Percentiles rank a stretch among this genome's conserved stretches.
Evolutionary conservation across 2,113 vertebrate species (phyloP).

Genomic region (Chitala chitala): DNA sequence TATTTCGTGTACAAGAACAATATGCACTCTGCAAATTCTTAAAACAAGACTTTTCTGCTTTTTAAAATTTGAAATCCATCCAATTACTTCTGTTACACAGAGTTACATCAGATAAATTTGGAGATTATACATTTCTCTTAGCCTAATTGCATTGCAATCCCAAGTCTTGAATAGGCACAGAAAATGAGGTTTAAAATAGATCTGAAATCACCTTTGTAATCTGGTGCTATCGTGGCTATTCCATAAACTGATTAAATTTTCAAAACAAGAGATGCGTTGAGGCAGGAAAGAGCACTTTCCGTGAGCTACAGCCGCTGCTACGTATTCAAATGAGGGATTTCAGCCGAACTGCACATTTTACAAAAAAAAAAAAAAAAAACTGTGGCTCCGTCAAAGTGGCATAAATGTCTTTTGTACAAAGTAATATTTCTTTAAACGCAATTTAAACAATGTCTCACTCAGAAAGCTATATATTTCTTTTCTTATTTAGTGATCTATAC

Average conservation of each 20-base stretch:
- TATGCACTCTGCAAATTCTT: neutral
- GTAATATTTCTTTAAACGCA: constrained; percentile 1
- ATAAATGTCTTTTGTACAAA: neutral
- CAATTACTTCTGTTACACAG: neutral
- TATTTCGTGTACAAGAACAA: constrained; percentile 9
- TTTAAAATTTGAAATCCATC: constrained; percentile 7
- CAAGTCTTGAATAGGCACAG: constrained; percentile 8
- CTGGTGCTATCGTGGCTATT: neutral
- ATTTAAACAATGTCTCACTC: no score
- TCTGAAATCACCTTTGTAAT: neutral
- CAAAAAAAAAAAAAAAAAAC: neutral
- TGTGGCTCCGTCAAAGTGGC: constrained; percentile 7
- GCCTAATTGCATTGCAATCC: neutral
- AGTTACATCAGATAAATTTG: constrained; percentile 9
- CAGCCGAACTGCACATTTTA: neutral
- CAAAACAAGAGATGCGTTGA: neutral
- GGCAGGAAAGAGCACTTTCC: neutral
- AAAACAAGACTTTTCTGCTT: constrained; percentile 2
- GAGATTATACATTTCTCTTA: constrained; percentile 6
- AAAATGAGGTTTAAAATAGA: neutral
- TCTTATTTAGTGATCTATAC: neutral
- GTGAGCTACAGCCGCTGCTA: no score
- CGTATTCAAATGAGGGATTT: no score
- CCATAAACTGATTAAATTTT: constrained; percentile 10
- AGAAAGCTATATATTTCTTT: constrained; percentile 2